These are phyloP conservation scores for Dolichomitus sp. DNA, from an alignment of 2,888 invertebrate species.

Conservation along the genomic window DNA sequence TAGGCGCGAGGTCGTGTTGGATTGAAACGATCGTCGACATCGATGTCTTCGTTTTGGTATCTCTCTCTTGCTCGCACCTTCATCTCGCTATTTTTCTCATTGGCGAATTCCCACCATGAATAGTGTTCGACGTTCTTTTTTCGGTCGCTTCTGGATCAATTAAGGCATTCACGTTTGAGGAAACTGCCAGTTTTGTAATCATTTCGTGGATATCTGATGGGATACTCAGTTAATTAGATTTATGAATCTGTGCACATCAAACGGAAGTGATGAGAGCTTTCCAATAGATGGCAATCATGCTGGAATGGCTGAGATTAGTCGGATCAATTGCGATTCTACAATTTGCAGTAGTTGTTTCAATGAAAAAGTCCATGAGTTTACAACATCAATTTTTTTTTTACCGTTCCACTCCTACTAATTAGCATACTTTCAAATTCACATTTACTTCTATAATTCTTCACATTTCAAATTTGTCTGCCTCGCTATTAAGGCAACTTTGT, in stretches of 20 bases:
- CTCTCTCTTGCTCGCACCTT: slow-evolving; percentile 48
- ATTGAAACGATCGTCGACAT: slow-evolving; percentile 73
- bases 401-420: too few relatives aligned
- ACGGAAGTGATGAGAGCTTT: neutral
- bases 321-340: neutral
- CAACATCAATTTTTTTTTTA: too few relatives aligned
- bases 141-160: neutral
- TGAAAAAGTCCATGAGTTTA: neutral
- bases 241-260: slow-evolving; percentile 5
- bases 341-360: neutral
- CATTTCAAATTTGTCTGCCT: too few relatives aligned
- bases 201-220: neutral
- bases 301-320: too few relatives aligned
- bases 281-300: neutral
- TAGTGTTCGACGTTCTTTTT: neutral
- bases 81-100: slow-evolving; percentile 42
- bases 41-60: slow-evolving; percentile 65
- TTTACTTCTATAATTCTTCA: too few relatives aligned
- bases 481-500: too few relatives aligned
- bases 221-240: slow-evolving; percentile 28
- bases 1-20: slow-evolving; percentile 50
- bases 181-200: neutral
- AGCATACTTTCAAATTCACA: too few relatives aligned
- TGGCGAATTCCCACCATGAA: slow-evolving; percentile 4
- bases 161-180: neutral